Percentiles rank a stretch among this genome's conserved stretches.
Conservation (phyloP, 23 tunicate genomes). For the Halocynthia roretzi region DNA sequence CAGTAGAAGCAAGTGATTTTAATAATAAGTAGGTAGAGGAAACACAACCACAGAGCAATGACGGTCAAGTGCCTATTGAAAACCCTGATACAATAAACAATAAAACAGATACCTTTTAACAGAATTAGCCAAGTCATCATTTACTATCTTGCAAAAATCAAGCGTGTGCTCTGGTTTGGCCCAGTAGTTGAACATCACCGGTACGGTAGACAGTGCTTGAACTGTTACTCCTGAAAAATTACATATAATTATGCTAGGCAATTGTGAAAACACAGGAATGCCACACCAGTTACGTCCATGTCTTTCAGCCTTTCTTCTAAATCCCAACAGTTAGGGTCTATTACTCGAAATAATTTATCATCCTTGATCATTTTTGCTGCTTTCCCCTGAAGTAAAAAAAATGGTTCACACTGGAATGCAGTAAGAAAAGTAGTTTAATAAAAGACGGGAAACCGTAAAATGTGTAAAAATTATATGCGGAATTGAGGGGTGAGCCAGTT, state of each 20-base stretch:
- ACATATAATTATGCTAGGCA: not conserved
- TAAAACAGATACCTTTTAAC: slow-evolving; percentile 32
- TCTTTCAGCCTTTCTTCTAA: slow-evolving; percentile 71
- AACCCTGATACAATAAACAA: not conserved
- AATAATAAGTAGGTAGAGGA: not conserved
- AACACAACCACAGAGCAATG: not conserved
- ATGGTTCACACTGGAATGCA: too few species aligned
- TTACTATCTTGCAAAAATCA: slow-evolving; percentile 65
- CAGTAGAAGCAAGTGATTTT: not conserved
- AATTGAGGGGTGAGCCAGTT: too few species aligned
- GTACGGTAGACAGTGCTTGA: slow-evolving; percentile 94
- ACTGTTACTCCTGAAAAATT: slow-evolving; percentile 45
- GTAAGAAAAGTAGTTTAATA: too few species aligned
- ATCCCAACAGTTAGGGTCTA: slow-evolving; percentile 71
- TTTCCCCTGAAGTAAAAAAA: not conserved
- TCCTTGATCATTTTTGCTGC: slow-evolving; percentile 57
- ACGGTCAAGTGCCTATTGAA: not conserved
- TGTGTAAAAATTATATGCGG: too few species aligned
- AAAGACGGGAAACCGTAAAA: too few species aligned
- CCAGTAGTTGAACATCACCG: slow-evolving; percentile 96
- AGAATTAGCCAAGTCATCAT: slow-evolving; percentile 44
- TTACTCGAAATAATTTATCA: slow-evolving; percentile 61
- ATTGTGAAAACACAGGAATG: not conserved
- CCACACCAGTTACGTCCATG: slow-evolving; percentile 75
- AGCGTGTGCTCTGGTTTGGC: slow-evolving; percentile 80